Evolutionary conservation across 2,113 vertebrate genomes (phyloP).

Genomic region (Atrichornis clamosus): DNA sequence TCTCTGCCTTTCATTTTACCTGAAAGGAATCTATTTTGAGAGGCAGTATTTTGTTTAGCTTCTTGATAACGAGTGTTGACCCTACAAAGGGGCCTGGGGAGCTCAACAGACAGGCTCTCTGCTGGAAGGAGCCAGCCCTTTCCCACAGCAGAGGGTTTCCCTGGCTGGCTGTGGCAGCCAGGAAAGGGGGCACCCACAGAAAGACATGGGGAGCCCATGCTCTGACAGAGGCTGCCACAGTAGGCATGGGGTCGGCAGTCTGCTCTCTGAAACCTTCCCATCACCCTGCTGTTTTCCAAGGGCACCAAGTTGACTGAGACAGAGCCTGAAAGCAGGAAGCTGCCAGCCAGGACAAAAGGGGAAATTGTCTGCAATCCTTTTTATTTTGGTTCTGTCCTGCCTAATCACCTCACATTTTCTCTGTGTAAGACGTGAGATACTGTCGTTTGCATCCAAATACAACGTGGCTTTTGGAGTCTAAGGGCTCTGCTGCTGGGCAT

Average conservation of each 20-base stretch:
- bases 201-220: rapidly evolving
- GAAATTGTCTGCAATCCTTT: not conserved
- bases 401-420: not conserved
- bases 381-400: not conserved
- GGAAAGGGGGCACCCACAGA: not conserved
- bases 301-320: not conserved
- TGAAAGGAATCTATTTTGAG: not conserved
- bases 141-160: not conserved
- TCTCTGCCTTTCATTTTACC: not conserved
- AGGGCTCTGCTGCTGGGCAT: not conserved
- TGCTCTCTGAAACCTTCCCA: not conserved
- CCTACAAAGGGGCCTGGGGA: rapidly evolving
- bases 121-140: not conserved
- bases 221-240: not conserved
- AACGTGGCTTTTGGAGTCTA: not conserved
- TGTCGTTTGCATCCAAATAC: not conserved
- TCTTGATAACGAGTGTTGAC: not conserved
- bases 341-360: constrained; percentile 3
- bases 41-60: not conserved
- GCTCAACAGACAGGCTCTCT: not conserved
- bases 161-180: not conserved
- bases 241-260: rapidly evolving
- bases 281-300: not conserved
- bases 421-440: not conserved
- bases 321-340: constrained; percentile 7